Conservation (phyloP, 2,888 invertebrate species). For the Cephus nigrinus region DNA sequence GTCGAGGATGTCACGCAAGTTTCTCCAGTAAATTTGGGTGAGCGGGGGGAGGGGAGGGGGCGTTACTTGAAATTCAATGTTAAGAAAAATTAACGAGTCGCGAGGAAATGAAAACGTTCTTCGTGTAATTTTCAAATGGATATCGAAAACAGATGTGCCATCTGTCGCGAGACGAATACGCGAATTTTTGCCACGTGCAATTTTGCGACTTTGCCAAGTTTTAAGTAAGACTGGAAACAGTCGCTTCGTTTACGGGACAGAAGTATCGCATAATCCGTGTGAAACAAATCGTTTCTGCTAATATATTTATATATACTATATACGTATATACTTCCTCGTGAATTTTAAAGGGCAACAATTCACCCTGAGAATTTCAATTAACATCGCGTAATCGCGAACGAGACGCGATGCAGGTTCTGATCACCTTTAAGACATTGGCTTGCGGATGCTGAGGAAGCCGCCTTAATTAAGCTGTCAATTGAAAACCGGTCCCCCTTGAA, state of each 20-base stretch:
- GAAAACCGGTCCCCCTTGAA: background rate
- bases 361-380: background rate
- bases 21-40: background rate
- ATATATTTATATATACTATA: too few relatives aligned
- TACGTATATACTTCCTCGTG: background rate
- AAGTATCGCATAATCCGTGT: background rate
- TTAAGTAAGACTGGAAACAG: background rate
- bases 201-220: background rate
- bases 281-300: background rate
- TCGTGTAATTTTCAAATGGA: background rate
- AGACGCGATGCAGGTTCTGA: background rate
- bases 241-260: background rate
- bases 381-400: background rate
- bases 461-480: background rate
- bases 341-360: background rate
- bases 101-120: background rate
- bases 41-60: fast-evolving
- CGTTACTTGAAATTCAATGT: background rate
- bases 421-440: background rate
- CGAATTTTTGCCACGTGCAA: background rate
- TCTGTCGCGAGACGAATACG: background rate
- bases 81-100: background rate
- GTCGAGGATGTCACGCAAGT: background rate
- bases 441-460: background rate
- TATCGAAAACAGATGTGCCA: background rate